Evolutionary conservation across 2,113 vertebrate species (phyloP), one percentile per base, ranked within the genome.

Genomic region (Dascyllus trimaculatus): DNA sequence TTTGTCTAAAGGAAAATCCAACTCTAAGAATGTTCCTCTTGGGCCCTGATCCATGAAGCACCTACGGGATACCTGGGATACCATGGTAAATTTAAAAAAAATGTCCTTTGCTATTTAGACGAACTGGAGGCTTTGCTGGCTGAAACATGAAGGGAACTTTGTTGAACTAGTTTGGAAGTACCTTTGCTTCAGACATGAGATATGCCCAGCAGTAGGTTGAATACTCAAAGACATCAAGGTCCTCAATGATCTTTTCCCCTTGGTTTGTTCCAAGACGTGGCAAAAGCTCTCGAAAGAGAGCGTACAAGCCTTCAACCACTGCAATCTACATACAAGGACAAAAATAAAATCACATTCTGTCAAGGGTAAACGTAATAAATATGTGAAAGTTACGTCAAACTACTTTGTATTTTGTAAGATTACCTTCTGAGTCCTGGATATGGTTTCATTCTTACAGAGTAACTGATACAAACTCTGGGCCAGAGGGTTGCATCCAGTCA

Each of bases 211-310:
- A 93, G 56, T 85, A 5, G 13, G 63, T 35, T 61, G 91, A 67
- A 46, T 88, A n/a, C 59, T 93, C 91, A 88, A 93, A 93, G 53
- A 93, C 87, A n/a, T 92, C 85, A 9, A 9, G 18, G 59, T 93
- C 89, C 38, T 91, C 91, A 11, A 93, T 86, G 26, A 84, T 71
- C 29, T 46, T 73, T 1, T 64, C 72, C 7, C 11, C 57, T 11
- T 32, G 74, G 11, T 51, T 62, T 59, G 59, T 73, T 63, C 60
- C 26, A 14, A 29, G 70, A 25, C 61, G 57, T 32, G 90, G 89
- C 35, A 93, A 54, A 65, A 93, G 69, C 43, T 78, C 86, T 57
- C 91, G 82, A 52, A 92, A 93, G 7, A 93, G 89, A 21, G 57
- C 24, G 78, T 92, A 93, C 40, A 93, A 56, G 22, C 87, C 90